Evolutionary conservation across 1,140 invertebrate genomes (phyloP).

Genomic region (Bombyx mori): ASM3026992v2 NC_085118.1:7983001-7983500

Average conservation of each 20-base stretch:
- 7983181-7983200: slow-evolving; percentile 10
- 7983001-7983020: slow-evolving; percentile 17
- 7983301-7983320: no score
- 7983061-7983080: slow-evolving; percentile 32
- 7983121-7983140: slow-evolving; percentile 30
- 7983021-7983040: slow-evolving; percentile 22
- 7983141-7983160: slow-evolving; percentile 36
- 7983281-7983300: no score
- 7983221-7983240: slow-evolving; percentile 3
- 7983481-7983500: no score
- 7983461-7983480: no score
- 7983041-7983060: slow-evolving; percentile 8
- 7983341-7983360: no score
- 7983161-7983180: slow-evolving; percentile 32
- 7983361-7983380: no score
- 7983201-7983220: slow-evolving; percentile 15
- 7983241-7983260: slow-evolving; percentile 2
- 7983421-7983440: no score
- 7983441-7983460: no score
- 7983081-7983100: slow-evolving; percentile 24
- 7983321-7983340: no score
- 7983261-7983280: no score
- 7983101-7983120: slow-evolving; percentile 43
- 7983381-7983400: no score
- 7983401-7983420: no score